Base-by-base conservation (phyloP, 1,140 invertebrate genomes). In the Nymphalis io region DNA sequence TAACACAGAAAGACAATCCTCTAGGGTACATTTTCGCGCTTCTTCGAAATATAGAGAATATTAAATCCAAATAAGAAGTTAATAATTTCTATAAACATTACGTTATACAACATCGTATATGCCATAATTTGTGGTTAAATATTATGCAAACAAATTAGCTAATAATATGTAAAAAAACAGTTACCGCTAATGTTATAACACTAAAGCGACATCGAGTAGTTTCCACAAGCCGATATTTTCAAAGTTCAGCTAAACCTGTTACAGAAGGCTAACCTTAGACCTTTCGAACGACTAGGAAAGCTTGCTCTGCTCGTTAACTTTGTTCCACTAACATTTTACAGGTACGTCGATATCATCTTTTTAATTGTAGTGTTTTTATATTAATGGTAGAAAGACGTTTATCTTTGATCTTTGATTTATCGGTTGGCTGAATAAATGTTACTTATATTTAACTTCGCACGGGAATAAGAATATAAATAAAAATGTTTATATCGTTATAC, bases 231-330 rank as follows among this genome's bases (percentile, higher is more conserved):
- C 8, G n/a, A 39, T 59, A 20, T 59, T 59, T 40, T 20, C 15
- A 67, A 60, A 53, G 61, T 64, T 63, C 60, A 69, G 27, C 38
- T 61, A 62, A 71, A 67, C 48, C 70, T 44, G 63, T 66, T 72
- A 33, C 27, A 70, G 42, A 42, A 23, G 60, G 57, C 27, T 70
- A 61, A 71, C 61, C 63, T 71, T 62, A 69, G 70, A 67, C 64
- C 63, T 72, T 72, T 62, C 6, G 4, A 59, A 16, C 57, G 8
- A 59, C 23, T 39, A 38, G 16, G 13, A 10, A 20, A 59, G 18
- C 57, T 20, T 57, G 10, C 8, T 13, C 8, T 48, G 11, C n/a
- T n/a, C 8, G n/a, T 48, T 48, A 48, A 48, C 46, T 48, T 48
- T 20, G 40, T 44, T 11, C 12, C 12, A 44, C n/a, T 44, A 15